phyloP scores from a whole-genome alignment of 1,140 invertebrate species.

The Drosophila kikkawai region DNA sequence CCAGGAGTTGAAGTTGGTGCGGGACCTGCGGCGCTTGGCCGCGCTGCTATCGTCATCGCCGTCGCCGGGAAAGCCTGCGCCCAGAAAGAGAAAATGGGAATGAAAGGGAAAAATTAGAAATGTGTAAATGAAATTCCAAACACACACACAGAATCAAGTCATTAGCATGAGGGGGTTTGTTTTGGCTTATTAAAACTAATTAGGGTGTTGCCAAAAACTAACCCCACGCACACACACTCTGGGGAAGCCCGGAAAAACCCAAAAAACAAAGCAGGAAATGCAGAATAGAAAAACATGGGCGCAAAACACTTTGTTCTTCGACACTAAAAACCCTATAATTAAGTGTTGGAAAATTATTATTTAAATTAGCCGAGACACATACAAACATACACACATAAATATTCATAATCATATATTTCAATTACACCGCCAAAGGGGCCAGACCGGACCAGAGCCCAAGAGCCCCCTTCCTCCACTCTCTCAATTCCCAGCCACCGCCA shows the following conservation, averaged over 20 bases:
- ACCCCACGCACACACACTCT: slow-evolving; percentile 9
- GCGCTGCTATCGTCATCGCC: slow-evolving; percentile 85
- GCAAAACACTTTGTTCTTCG: slow-evolving; percentile 67
- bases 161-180: slow-evolving; percentile 34
- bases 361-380: slow-evolving; percentile 60
- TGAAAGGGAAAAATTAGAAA: slow-evolving; percentile 6
- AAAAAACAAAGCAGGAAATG: slow-evolving; percentile 2
- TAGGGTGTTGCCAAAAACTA: slow-evolving; percentile 52
- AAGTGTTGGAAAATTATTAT: slow-evolving; percentile 80
- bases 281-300: slow-evolving; percentile 11
- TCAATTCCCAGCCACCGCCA: slow-evolving; percentile 40
- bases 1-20: slow-evolving; percentile 99
- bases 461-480: neutral
- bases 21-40: slow-evolving; percentile 92
- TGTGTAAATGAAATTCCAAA: slow-evolving; percentile 31
- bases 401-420: slow-evolving; percentile 85
- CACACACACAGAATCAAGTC: slow-evolving; percentile 18
- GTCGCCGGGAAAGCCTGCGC: slow-evolving; percentile 81
- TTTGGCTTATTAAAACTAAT: slow-evolving; percentile 73
- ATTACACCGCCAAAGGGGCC: slow-evolving; percentile 64
- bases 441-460: slow-evolving; percentile 10
- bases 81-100: neutral
- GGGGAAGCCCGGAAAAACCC: neutral
- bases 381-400: slow-evolving; percentile 63
- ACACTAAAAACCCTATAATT: slow-evolving; percentile 69